Percentiles rank a stretch among this genome's conserved stretches.
Conservation (phyloP, 2,888 invertebrate genomes). For the Aspidapion aeneum region DNA sequence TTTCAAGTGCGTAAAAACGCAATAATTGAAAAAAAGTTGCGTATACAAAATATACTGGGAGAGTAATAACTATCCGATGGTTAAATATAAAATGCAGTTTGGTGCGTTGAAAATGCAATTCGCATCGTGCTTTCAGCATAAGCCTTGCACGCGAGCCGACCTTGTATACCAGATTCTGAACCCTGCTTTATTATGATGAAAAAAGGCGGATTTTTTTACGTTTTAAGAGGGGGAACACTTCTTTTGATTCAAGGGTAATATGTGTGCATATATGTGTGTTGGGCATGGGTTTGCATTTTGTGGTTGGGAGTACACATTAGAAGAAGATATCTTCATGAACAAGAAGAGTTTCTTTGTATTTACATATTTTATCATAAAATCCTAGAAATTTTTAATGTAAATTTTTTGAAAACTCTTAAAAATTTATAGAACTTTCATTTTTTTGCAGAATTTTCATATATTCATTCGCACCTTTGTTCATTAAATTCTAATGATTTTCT, state of each 20-base stretch:
- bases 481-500: too few species aligned
- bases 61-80: neutral
- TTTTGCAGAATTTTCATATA: too few species aligned
- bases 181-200: constrained; percentile 16
- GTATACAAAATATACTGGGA: neutral
- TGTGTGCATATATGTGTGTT: neutral
- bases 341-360: neutral
- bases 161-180: constrained; percentile 19
- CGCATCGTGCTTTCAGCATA: constrained; percentile 18
- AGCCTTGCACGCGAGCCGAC: constrained; percentile 23
- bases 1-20: neutral
- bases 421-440: too few species aligned
- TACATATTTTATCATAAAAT: too few species aligned
- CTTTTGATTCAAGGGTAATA: constrained; percentile 22
- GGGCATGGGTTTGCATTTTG: neutral
- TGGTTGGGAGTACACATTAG: neutral
- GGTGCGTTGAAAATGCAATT: constrained; percentile 25
- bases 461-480: too few species aligned
- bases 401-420: too few species aligned
- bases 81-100: neutral
- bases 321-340: constrained; percentile 9
- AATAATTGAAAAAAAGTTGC: neutral
- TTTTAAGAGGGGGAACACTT: constrained; percentile 16
- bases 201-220: constrained; percentile 24
- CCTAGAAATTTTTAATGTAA: too few species aligned